phyloP scores from a whole-genome alignment of 1,140 invertebrate species.

The Solenopsis fugax region DNA sequence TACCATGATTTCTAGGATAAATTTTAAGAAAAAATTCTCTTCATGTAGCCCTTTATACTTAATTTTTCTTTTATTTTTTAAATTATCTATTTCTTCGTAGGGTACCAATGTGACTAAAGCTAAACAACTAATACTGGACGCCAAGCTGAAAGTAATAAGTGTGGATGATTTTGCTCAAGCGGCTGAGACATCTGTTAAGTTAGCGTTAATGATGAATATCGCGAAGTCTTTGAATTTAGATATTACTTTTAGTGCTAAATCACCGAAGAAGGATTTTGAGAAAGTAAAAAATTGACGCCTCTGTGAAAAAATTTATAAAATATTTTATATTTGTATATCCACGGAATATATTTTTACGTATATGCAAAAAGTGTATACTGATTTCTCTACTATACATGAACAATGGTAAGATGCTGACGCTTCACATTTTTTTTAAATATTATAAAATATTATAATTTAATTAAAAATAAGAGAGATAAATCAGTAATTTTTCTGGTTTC shows the following conservation, averaged over 20 bases:
- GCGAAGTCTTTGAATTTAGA: slow-evolving; percentile 71
- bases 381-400: neutral
- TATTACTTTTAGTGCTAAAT: slow-evolving; percentile 48
- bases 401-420: neutral
- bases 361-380: neutral
- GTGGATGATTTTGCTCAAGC: slow-evolving; percentile 97
- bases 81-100: slow-evolving; percentile 85
- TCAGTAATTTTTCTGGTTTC: neutral
- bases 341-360: slow-evolving; percentile 39
- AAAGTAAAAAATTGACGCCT: neutral
- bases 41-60: neutral
- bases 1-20: too few relatives aligned
- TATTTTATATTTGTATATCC: slow-evolving; percentile 23
- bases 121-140: slow-evolving; percentile 94
- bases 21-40: too few relatives aligned
- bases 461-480: neutral
- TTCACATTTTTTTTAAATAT: neutral
- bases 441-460: slow-evolving; percentile 13
- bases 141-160: slow-evolving; percentile 95
- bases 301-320: slow-evolving; percentile 6
- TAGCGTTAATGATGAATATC: slow-evolving; percentile 64
- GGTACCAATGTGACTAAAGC: slow-evolving; percentile 98
- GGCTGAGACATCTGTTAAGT: slow-evolving; percentile 94
- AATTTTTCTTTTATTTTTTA: neutral
- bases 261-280: neutral